Base-by-base conservation (phyloP, 2,797 vertebrate genomes). In the Smutsia temminckii region DNA sequence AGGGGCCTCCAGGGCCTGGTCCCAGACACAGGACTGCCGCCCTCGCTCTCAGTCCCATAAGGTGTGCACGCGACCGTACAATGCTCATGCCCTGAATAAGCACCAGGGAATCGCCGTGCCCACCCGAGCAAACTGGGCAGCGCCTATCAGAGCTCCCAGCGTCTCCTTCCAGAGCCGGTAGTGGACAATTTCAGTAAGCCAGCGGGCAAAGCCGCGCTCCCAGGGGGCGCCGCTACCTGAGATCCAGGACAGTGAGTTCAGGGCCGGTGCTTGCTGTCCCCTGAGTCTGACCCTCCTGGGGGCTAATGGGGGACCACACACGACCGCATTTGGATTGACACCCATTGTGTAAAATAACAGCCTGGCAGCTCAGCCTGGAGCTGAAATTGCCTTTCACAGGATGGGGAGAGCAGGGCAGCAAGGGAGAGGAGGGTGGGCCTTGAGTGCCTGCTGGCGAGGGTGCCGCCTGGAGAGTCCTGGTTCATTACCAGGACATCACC, bases 1-100 rank as follows among this genome's bases (percentile, higher is more conserved):
- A 20, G 40, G 13, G 21, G 59, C 59, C 34, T 34, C 46, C 16
- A 0, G 14, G n/a, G 63, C 29, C 25, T 46, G 5, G 0, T 71
- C 42, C 55, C 72, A 46, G 12, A 53, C 79, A 11, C 29, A 1
- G 71, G 34, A 46, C 12, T 27, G 1, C 61, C 11, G 13, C 21
- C 46, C 27, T 55, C 69, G 53, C 40, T 25, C 20, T 68, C 53
- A 4, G 71, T 51, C 40, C 71, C 2, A 11, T 25, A 13, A 63
- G 72, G 18, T 1, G 0, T 40, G 11, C 4, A 7, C 4, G 4
- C 21, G 83, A 34, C 61, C 13, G 0, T 11, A 3, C 8, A 11
- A 21, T 1, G 3, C 2, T 0, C 27, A 7, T 5, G 7, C 11
- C 5, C 59, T 89, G n/a, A 0, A 20, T 6, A 5, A 29, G 25